These are phyloP conservation scores for Cepaea hortensis DNA, from an alignment of 2,888 invertebrate genomes.

Conservation along the genomic window DNA sequence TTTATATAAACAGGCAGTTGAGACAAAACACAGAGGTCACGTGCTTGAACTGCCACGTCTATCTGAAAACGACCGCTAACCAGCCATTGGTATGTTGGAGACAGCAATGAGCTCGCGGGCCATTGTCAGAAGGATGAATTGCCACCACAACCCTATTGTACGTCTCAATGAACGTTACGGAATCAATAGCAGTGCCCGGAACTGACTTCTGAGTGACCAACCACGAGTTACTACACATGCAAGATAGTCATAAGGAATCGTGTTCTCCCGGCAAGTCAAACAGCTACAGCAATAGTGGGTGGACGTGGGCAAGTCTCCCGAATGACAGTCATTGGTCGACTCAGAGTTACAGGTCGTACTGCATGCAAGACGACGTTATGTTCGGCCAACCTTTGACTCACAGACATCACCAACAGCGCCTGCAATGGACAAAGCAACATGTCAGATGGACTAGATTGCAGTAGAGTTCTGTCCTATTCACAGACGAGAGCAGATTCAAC, in stretches of 20 bases:
- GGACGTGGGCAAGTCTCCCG: not conserved
- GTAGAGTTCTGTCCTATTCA: not conserved
- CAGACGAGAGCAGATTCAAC: not conserved
- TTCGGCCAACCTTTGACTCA: not conserved
- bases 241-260: not conserved
- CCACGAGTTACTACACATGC: no score
- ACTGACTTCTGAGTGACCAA: no score
- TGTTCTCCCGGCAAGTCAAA: constrained; percentile 1
- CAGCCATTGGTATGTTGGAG: no score
- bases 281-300: not conserved
- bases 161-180: no score
- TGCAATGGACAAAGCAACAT: not conserved
- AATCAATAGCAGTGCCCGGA: no score
- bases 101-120: no score
- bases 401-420: not conserved
- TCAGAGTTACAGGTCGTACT: not conserved
- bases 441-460: not conserved
- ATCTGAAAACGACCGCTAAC: no score
- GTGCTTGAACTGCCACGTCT: no score
- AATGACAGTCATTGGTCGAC: not conserved
- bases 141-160: no score
- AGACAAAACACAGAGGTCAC: no score
- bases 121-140: no score
- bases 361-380: not conserved
- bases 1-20: no score